Percentiles rank a stretch among this genome's conserved stretches.
phyloP scores from a whole-genome alignment of 2,797 vertebrate species.

The Sebastes goodei region DNA sequence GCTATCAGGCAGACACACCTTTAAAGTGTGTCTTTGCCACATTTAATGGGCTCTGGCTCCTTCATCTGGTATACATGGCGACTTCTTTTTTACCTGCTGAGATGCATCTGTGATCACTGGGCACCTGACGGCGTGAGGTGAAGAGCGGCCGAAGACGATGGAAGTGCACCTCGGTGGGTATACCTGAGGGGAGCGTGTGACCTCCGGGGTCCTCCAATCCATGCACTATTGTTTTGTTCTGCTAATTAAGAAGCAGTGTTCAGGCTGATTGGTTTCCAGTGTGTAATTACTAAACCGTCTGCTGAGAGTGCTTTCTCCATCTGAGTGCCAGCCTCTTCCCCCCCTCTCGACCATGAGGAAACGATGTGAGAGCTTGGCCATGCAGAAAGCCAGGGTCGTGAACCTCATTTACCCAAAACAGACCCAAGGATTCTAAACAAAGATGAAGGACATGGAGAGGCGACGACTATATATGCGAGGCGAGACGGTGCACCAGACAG shows the following conservation, averaged over 20 bases:
- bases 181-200: constrained; percentile 68
- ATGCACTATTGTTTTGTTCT: constrained; percentile 82
- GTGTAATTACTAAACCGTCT: constrained; percentile 85
- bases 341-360: constrained; percentile 61
- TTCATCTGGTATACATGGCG: constrained; percentile 20
- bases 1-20: constrained; percentile 45
- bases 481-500: constrained; percentile 31
- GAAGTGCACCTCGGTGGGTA: constrained; percentile 54
- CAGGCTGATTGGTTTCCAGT: constrained; percentile 86
- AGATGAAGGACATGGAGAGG: constrained; percentile 60
- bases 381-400: constrained; percentile 71
- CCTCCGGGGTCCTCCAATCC: constrained; percentile 75
- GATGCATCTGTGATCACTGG: constrained; percentile 58
- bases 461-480: constrained; percentile 3
- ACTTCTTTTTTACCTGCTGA: constrained; percentile 48
- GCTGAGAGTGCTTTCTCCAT: constrained; percentile 79
- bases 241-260: constrained; percentile 86
- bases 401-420: constrained; percentile 73
- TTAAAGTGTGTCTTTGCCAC: constrained; percentile 58
- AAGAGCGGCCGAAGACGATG: constrained; percentile 34
- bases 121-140: constrained; percentile 15
- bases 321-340: constrained; percentile 68
- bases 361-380: constrained; percentile 59
- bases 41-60: constrained; percentile 46
- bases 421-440: constrained; percentile 61